Percentiles rank a stretch among this genome's conserved stretches.
Conservation (phyloP, 35 echinoderm and acorn worm genomes). For the Nesometra sesokonis region DNA sequence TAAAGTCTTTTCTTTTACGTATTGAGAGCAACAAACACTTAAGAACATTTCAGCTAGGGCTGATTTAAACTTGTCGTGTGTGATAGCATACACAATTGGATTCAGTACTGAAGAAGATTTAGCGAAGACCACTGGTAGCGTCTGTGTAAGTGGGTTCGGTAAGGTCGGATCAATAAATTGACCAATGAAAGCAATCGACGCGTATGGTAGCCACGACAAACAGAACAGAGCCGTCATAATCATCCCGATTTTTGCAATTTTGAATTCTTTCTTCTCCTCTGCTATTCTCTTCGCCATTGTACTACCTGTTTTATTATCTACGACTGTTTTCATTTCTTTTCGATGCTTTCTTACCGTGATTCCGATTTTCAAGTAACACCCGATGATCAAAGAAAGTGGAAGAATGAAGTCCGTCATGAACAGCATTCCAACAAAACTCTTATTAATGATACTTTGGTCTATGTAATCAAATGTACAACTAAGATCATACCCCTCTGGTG, state of each 20-base stretch:
- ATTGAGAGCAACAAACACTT: background rate
- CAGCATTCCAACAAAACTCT: constrained; percentile 43
- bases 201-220: constrained; percentile 78
- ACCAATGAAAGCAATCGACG: constrained; percentile 50
- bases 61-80: constrained; percentile 61
- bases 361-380: constrained; percentile 66
- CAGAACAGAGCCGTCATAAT: constrained; percentile 43
- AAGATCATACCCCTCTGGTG: constrained; percentile 71
- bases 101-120: constrained; percentile 79
- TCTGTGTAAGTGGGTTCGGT: constrained; percentile 24
- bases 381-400: constrained; percentile 43
- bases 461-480: constrained; percentile 85
- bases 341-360: constrained; percentile 38
- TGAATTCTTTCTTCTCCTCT: constrained; percentile 46
- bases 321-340: constrained; percentile 22
- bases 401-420: constrained; percentile 53
- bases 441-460: constrained; percentile 26
- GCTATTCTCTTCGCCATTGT: constrained; percentile 2
- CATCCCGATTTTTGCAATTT: constrained; percentile 68
- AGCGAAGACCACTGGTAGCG: constrained; percentile 60
- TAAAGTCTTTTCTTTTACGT: too few species aligned
- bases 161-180: background rate
- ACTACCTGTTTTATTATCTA: constrained; percentile 9
- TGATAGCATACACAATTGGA: constrained; percentile 73
- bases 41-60: background rate